A percentile compares a stretch with the other conserved stretches of the same genome.
Conservation (phyloP, 2,797 vertebrate species). For the Sciurus carolinensis region DNA sequence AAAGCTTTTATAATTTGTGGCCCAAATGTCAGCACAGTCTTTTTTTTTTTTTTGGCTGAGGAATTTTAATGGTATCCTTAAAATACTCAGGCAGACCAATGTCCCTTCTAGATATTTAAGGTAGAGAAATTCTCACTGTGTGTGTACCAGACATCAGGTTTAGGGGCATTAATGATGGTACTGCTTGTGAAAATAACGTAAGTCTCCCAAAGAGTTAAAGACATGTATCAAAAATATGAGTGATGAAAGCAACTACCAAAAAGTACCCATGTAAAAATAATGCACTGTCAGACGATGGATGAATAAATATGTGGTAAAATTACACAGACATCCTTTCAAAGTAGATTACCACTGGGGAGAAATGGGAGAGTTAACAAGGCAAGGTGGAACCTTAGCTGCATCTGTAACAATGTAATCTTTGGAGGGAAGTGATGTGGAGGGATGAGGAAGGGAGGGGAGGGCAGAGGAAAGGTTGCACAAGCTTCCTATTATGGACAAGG, state of each 20-base stretch:
- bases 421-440: background rate
- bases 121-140: background rate
- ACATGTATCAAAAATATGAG: background rate
- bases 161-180: background rate
- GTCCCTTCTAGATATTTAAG: background rate
- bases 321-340: background rate
- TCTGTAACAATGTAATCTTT: background rate
- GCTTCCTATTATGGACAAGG: too few relatives aligned
- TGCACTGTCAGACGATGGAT: background rate
- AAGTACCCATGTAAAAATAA: background rate
- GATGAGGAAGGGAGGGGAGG: rapidly evolving
- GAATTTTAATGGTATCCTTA: background rate
- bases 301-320: background rate
- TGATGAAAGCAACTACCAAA: background rate
- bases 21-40: background rate
- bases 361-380: background rate
- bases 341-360: background rate
- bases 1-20: background rate
- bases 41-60: background rate
- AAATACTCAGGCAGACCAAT: background rate
- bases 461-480: rapidly evolving
- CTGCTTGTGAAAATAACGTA: background rate
- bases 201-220: background rate
- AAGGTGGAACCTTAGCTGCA: too few relatives aligned
- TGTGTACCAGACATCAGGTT: background rate